A percentile compares a stretch with the other conserved stretches of the same genome.
These are phyloP conservation scores for Apamea crenata DNA, from an alignment of 2,888 invertebrate genomes.

Conservation along the genomic window DNA sequence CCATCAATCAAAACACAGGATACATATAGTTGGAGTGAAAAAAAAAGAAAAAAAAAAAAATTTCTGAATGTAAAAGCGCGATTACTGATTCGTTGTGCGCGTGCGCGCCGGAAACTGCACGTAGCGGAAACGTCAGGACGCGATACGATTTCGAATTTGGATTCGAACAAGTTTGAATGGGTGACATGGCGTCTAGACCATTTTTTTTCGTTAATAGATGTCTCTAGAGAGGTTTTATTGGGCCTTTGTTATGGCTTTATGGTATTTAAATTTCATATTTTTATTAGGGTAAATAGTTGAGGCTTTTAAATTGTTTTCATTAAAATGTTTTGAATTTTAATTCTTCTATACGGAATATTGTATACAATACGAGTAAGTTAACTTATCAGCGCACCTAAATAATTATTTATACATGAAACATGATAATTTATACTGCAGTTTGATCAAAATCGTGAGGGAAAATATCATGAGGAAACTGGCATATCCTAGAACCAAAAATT, in stretches of 20 bases:
- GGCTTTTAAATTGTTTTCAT: constrained; percentile 38
- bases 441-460: too few relatives aligned
- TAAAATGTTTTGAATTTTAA: constrained; percentile 40
- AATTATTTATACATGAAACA: too few relatives aligned
- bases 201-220: constrained; percentile 76
- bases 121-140: constrained; percentile 89
- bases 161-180: constrained; percentile 83
- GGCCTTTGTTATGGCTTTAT: constrained; percentile 50
- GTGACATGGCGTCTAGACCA: constrained; percentile 81
- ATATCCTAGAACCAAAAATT: too few relatives aligned
- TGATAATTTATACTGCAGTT: too few relatives aligned
- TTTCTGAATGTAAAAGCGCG: constrained; percentile 77
- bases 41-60: constrained; percentile 72
- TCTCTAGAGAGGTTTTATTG: constrained; percentile 64
- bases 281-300: constrained; percentile 39
- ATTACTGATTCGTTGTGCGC: constrained; percentile 87
- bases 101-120: constrained; percentile 87
- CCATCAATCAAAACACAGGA: constrained; percentile 89
- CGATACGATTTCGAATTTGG: constrained; percentile 89
- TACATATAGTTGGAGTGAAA: constrained; percentile 81
- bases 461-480: too few relatives aligned
- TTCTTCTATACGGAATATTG: not conserved
- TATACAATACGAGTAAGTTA: not conserved
- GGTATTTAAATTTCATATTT: constrained; percentile 58
- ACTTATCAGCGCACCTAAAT: not conserved